phyloP scores from a whole-genome alignment of 2,113 vertebrate genomes.

The Muscicapa adusta region DNA sequence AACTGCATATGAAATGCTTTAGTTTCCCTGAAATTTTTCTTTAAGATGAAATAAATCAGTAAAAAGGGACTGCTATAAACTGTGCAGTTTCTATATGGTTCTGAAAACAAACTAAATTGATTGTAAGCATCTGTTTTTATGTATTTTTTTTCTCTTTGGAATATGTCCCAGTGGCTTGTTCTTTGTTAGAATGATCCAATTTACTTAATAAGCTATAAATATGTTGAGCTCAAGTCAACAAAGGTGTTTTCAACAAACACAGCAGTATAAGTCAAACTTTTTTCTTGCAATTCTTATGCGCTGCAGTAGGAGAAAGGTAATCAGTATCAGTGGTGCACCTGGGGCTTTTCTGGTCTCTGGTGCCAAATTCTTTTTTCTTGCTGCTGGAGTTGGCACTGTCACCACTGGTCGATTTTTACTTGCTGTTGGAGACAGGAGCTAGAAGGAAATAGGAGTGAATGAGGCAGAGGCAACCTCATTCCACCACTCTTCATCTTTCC shows the following conservation, averaged over 20 bases:
- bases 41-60: slow-evolving; percentile 38
- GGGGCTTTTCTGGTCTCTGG: slow-evolving; percentile 11
- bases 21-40: not conserved
- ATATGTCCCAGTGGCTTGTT: slow-evolving; percentile 35
- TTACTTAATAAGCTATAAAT: slow-evolving; percentile 62
- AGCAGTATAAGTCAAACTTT: slow-evolving; percentile 17
- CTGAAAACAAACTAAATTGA: slow-evolving; percentile 43
- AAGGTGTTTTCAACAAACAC: slow-evolving; percentile 42
- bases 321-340: slow-evolving; percentile 22
- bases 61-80: not conserved
- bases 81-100: not conserved
- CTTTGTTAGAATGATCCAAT: slow-evolving; percentile 43
- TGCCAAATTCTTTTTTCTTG: slow-evolving; percentile 33
- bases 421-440: not conserved
- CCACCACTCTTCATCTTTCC: not conserved
- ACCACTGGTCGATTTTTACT: not conserved
- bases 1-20: not conserved
- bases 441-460: not conserved
- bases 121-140: slow-evolving; percentile 31
- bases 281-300: slow-evolving; percentile 10
- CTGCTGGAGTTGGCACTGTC: not conserved
- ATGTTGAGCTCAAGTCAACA: slow-evolving; percentile 49
- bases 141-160: slow-evolving; percentile 41
- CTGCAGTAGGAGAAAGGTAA: slow-evolving; percentile 35
- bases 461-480: not conserved